phyloP scores from a whole-genome alignment of 2,888 invertebrate genomes.

The Eristalis pertinax region DNA sequence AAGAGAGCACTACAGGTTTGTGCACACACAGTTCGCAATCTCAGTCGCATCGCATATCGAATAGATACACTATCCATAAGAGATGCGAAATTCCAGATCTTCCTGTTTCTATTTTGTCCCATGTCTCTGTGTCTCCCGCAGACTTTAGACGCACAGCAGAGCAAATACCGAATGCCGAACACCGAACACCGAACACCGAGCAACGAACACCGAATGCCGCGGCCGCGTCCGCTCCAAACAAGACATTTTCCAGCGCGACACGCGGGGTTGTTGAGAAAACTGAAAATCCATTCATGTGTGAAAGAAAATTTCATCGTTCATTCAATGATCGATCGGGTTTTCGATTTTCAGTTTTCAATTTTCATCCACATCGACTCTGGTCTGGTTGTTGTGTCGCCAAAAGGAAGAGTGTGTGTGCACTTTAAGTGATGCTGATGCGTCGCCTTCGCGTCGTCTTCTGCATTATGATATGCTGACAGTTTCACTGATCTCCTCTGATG shows the following conservation, averaged over 20 bases:
- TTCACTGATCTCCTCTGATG: slow-evolving; percentile 48
- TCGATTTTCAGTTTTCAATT: slow-evolving; percentile 4
- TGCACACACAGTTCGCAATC: slow-evolving; percentile 64
- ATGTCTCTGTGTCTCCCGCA: slow-evolving; percentile 7
- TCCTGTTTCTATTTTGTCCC: slow-evolving; percentile 63
- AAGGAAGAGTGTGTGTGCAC: slow-evolving; percentile 54
- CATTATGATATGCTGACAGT: slow-evolving; percentile 68
- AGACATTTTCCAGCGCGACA: slow-evolving; percentile 57
- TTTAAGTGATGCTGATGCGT: slow-evolving; percentile 51
- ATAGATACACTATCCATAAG: slow-evolving; percentile 69
- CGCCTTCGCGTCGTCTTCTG: slow-evolving; percentile 29
- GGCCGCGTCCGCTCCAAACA: slow-evolving; percentile 54
- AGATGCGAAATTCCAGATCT: slow-evolving; percentile 72
- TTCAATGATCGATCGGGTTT: slow-evolving; percentile 70
- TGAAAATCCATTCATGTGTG: slow-evolving; percentile 68
- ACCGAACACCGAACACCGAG: background rate
- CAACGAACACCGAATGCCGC: background rate
- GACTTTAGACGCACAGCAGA: slow-evolving; percentile 62
- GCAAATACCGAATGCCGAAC: slow-evolving; percentile 4
- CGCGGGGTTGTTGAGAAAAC: slow-evolving; percentile 45
- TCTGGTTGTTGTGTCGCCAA: slow-evolving; percentile 59
- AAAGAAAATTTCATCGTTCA: slow-evolving; percentile 71
- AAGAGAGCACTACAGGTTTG: slow-evolving; percentile 62
- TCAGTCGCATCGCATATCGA: slow-evolving; percentile 56
- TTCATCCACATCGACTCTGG: slow-evolving; percentile 41